Conservation (phyloP, 2,113 vertebrate species). For the Alosa alosa region DNA sequence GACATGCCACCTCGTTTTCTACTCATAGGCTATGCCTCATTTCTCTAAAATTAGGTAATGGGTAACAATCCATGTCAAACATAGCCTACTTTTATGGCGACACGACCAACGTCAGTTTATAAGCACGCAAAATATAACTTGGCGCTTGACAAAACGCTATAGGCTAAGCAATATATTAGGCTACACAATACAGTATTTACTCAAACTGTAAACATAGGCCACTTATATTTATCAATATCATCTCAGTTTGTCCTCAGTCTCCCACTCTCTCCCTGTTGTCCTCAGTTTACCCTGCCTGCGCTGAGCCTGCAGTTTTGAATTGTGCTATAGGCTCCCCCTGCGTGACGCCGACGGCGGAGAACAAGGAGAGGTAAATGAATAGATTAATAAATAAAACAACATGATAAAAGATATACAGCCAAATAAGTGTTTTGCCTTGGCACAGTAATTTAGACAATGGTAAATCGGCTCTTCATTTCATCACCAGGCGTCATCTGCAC, state of each 20-base stretch:
- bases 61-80: background rate
- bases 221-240: background rate
- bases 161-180: background rate
- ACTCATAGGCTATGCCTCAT: background rate
- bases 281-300: conserved; percentile 7
- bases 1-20: background rate
- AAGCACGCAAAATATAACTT: too few species aligned
- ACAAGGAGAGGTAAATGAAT: background rate
- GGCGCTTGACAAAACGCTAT: background rate
- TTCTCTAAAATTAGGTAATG: background rate
- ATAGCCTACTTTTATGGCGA: background rate
- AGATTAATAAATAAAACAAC: background rate
- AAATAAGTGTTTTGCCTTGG: background rate
- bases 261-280: background rate
- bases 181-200: too few species aligned
- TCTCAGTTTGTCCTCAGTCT: background rate
- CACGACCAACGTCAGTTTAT: too few species aligned
- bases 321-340: background rate
- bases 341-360: background rate
- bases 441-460: background rate
- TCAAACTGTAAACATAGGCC: background rate
- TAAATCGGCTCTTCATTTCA: background rate
- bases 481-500: background rate
- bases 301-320: background rate
- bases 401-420: background rate